Evolutionary conservation across 2,797 vertebrate genomes (phyloP).

Genomic region (Phrynocephalus vlangalii): DNA sequence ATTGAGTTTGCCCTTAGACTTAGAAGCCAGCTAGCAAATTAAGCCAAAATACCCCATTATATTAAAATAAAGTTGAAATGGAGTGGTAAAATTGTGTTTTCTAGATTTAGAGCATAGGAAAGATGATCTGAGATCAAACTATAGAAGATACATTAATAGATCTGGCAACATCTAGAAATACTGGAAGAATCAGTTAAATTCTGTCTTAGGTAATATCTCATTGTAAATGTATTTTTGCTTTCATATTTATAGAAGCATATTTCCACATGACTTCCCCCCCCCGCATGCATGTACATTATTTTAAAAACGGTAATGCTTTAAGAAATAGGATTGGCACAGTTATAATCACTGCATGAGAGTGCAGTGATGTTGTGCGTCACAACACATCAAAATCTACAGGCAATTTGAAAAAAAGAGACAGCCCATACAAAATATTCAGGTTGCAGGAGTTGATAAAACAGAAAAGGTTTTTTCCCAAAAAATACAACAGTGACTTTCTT

Average conservation of each 20-base stretch:
- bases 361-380: too few species aligned
- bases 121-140: background rate
- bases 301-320: background rate
- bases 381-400: too few species aligned
- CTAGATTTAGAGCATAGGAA: background rate
- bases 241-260: background rate
- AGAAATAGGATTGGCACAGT: background rate
- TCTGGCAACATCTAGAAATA: background rate
- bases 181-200: background rate
- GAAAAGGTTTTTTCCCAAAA: too few species aligned
- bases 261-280: background rate
- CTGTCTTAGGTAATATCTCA: background rate
- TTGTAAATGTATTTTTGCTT: constrained; percentile 1
- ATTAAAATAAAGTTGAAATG: background rate
- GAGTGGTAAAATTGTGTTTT: background rate
- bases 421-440: too few species aligned
- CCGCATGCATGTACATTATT: background rate
- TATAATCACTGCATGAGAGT: too few species aligned
- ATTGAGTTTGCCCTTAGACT: background rate
- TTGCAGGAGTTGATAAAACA: too few species aligned
- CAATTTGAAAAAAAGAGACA: too few species aligned
- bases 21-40: background rate
- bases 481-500: too few species aligned
- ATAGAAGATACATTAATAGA: background rate
- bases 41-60: background rate